Conservation (phyloP, 2,888 invertebrate species). For the Nasonia oneida region DNA sequence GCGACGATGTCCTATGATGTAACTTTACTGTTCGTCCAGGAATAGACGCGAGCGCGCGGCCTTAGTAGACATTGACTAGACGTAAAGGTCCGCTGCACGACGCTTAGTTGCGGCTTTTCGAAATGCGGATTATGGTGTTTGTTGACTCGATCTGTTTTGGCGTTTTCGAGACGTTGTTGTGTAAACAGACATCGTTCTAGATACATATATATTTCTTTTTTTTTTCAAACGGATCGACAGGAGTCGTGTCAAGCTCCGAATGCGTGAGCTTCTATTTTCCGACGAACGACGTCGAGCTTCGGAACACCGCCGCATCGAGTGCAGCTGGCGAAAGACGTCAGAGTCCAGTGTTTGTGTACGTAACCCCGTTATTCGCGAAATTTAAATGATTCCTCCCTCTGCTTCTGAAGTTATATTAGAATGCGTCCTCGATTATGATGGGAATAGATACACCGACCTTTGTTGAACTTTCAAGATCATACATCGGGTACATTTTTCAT, state of each 20-base stretch:
- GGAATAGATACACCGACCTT: neutral
- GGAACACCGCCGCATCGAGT: neutral
- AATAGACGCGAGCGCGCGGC: slow-evolving; percentile 53
- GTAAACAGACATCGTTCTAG: neutral
- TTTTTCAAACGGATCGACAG: neutral
- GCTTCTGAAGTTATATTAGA: neutral
- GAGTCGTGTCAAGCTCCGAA: neutral
- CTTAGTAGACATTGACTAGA: slow-evolving; percentile 60
- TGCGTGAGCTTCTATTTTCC: slow-evolving; percentile 3
- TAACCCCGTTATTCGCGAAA: slow-evolving; percentile 27
- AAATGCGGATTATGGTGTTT: neutral
- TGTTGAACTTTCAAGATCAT: slow-evolving; percentile 9
- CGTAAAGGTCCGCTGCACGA: slow-evolving; percentile 1
- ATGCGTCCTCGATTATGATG: neutral
- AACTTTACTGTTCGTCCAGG: slow-evolving; percentile 46
- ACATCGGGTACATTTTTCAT: neutral
- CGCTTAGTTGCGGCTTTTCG: neutral
- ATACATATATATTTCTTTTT: neutral
- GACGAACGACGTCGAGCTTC: neutral
- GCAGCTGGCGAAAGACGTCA: slow-evolving; percentile 38
- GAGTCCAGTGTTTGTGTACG: slow-evolving; percentile 28
- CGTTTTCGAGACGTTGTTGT: too few species aligned
- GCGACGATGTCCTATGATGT: slow-evolving; percentile 56
- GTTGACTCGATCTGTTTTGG: neutral
- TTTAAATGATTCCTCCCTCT: neutral